phyloP scores from a whole-genome alignment of 2,888 invertebrate species.

The Leptopilina myrica region DNA sequence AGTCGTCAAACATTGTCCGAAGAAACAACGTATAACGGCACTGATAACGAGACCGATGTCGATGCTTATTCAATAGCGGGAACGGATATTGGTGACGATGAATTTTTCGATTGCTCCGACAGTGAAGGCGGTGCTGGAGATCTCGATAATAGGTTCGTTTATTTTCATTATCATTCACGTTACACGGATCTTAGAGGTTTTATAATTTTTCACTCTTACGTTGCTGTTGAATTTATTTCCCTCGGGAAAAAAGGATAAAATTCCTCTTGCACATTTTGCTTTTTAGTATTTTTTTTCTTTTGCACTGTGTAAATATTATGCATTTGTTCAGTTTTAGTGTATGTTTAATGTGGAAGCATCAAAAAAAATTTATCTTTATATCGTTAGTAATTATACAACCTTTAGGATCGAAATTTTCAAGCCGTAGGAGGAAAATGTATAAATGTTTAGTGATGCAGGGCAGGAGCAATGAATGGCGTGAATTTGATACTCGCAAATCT shows the following conservation, averaged over 20 bases:
- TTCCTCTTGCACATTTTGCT: neutral
- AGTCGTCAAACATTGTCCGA: constrained; percentile 62
- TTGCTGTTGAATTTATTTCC: neutral
- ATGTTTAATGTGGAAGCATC: no score
- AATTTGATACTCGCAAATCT: constrained; percentile 60
- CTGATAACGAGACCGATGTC: constrained; percentile 68
- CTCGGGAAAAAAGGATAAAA: no score
- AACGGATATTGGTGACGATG: constrained; percentile 72
- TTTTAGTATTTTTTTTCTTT: no score
- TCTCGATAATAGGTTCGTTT: constrained; percentile 67
- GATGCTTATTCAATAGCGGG: constrained; percentile 70
- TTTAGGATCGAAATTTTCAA: constrained; percentile 22
- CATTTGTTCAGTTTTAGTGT: neutral
- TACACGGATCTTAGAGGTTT: constrained; percentile 25
- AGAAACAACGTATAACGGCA: constrained; percentile 62
- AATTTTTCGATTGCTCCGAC: constrained; percentile 74
- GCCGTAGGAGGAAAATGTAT: constrained; percentile 68
- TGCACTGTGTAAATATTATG: no score
- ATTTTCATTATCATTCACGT: constrained; percentile 25
- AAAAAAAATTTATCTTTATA: no score
- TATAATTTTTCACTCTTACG: constrained; percentile 17
- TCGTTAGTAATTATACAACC: constrained; percentile 46
- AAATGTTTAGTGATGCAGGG: constrained; percentile 73
- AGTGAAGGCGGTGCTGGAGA: constrained; percentile 66
- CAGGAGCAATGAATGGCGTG: constrained; percentile 64